Base-by-base conservation (phyloP, 2,113 vertebrate species). In the Sapajus apella region DNA sequence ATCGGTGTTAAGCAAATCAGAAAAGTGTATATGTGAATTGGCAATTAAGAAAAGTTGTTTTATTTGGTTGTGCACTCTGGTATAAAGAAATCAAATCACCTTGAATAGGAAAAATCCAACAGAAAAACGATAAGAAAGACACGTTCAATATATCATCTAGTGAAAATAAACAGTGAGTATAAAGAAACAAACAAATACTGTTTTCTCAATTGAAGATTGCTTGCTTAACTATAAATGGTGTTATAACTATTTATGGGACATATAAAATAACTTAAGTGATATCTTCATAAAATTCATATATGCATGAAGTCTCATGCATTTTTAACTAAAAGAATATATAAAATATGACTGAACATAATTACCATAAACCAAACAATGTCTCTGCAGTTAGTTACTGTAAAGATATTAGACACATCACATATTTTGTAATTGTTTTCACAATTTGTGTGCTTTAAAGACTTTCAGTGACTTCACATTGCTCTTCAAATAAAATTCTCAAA, bases 31-130 rank as follows among this genome's bases (percentile, higher is more conserved):
- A 32, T n/a, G 23, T 47, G 21, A 73, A 10, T 8, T 92, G 43
- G 27, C 45, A 94, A 45, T 50, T 56, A 76, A 47, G 40, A 35
- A 40, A 83, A 80, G 9, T 66, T 91, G 43, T 85, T 96, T 92
- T 75, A 37, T 82, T 82, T 77, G 73, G 81, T 55, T 92, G 35
- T 40, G 9, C 32, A 72, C 58, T 96, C 97, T 88, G 47, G 37
- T 96, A 79, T 92, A 97, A 94, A 91, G 66, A 95, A 98, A 97
- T 97, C 95, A 98, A 98, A 97, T 97, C 95, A 98, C 97, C 95
- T 97, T 96, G 94, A 91, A 72, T 52, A 94, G 35, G 47, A 55
- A 93, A 92, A 90, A 95, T 86, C 23, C 16, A 37, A 90, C 0
- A 4, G 68, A 21, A 66, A 91, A 94, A 81, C 0, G 90, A 96